A percentile compares a stretch with the other conserved stretches of the same genome.
These are phyloP conservation scores for Ondatra zibethicus DNA, from an alignment of 2,113 vertebrate genomes.

Conservation along the genomic window DNA sequence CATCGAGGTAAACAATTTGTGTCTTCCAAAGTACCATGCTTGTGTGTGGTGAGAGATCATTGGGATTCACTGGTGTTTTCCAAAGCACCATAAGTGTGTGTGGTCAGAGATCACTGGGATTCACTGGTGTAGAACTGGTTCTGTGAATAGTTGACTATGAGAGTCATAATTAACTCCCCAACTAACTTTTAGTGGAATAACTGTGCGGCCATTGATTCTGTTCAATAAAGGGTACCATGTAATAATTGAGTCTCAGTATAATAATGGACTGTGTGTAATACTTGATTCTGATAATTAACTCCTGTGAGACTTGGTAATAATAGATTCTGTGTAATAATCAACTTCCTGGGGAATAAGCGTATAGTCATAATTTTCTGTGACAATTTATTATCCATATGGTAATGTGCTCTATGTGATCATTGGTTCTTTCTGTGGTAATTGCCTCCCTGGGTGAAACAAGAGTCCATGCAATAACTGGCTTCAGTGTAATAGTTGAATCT, in stretches of 20 bases:
- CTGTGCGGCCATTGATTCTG: background rate
- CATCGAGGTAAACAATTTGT: background rate
- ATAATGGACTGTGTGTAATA: background rate
- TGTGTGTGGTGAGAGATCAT: too few relatives aligned
- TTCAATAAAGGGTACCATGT: background rate
- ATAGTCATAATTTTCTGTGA: background rate
- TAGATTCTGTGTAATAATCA: background rate
- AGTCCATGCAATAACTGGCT: background rate
- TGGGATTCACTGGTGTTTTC: background rate
- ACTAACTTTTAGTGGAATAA: background rate
- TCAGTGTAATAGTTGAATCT: background rate
- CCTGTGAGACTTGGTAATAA: background rate
- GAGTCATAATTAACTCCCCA: background rate
- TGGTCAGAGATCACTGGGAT: background rate
- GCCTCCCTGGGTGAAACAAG: background rate
- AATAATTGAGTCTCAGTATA: background rate
- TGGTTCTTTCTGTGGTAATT: background rate
- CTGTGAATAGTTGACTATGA: background rate
- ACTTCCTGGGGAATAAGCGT: background rate
- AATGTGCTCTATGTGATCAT: background rate
- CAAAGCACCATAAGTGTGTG: background rate
- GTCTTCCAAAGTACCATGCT: background rate
- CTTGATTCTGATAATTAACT: constrained; percentile 3
- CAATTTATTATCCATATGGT: background rate
- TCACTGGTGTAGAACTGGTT: background rate